Evolutionary conservation across 2,113 vertebrate genomes (phyloP).

Genomic region (Hemiscyllium ocellatum): DNA sequence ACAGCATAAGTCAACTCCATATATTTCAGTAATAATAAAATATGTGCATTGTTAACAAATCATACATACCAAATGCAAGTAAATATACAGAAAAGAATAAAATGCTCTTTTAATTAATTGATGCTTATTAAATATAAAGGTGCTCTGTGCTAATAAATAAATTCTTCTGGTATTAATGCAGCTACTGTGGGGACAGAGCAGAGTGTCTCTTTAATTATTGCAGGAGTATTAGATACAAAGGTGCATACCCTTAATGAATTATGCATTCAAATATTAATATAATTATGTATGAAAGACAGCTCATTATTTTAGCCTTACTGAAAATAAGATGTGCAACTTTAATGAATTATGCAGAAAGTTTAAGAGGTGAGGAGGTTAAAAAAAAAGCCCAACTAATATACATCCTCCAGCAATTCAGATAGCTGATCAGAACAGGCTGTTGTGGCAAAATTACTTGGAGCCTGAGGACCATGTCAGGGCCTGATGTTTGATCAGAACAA

Average conservation of each 20-base stretch:
- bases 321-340: background rate
- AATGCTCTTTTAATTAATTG: background rate
- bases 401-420: background rate
- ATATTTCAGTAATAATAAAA: background rate
- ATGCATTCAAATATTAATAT: slow-evolving; percentile 11
- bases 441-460: background rate
- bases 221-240: background rate
- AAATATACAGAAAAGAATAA: background rate
- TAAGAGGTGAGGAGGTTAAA: background rate
- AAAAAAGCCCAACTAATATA: background rate
- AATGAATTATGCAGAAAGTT: background rate
- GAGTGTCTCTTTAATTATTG: slow-evolving; percentile 9
- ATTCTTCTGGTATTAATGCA: background rate
- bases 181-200: background rate
- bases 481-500: background rate
- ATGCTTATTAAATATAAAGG: background rate
- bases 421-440: background rate
- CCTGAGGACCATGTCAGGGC: background rate
- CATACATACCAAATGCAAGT: background rate
- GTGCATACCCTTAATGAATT: slow-evolving; percentile 9
- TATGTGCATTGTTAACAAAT: background rate
- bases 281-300: background rate
- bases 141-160: background rate
- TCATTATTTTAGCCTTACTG: slow-evolving; percentile 24
- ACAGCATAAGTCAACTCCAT: background rate